Base-by-base conservation (phyloP, 1,140 invertebrate genomes). In the Drosophila novamexicana region DNA sequence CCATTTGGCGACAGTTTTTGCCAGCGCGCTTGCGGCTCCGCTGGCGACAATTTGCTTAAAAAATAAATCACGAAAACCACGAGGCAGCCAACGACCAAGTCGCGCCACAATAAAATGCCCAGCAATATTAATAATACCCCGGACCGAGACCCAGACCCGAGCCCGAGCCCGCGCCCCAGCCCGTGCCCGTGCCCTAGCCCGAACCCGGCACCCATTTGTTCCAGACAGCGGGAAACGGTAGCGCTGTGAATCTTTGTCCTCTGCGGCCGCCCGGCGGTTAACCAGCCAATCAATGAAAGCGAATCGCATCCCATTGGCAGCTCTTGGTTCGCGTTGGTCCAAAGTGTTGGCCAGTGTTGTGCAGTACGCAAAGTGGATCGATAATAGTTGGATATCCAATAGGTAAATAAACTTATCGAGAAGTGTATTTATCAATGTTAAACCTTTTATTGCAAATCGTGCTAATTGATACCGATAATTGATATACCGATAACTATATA, bases 21-120 rank as follows among this genome's bases (percentile, higher is more conserved):
- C 59, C 50, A 59, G 65, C 59, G 45, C 16, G 45, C 16, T 50
- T 52, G 50, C 57, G 36, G 37, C 63, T 63, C 18, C 70, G 61
- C 68, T 71, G 66, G 83, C 83, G 83, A 86, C 83, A 86, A 86
- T 86, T 86, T 86, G 83, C 83, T 88, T 86, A 84, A 89, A 89
- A 88, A 89, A 88, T 88, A 88, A 88, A 88, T 86, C 84, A 88
- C 84, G 84, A 88, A 70, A 70, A 80, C 40, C 44, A 29, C 57
- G 29, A 67, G 47, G 50, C 50, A 72, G 37, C 67, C 61, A 70
- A 45, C 39, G 59, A 59, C 64, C 61, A 79, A 77, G 53, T 57
- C 70, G 58, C 65, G 63, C 62, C 66, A 62, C 82, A 86, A 79
- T 74, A 73, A 79, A 82, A 68, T 76, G 79, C 75, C 68, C 73